phyloP scores from a whole-genome alignment of 2,888 invertebrate species.

The Tachina fera region DNA sequence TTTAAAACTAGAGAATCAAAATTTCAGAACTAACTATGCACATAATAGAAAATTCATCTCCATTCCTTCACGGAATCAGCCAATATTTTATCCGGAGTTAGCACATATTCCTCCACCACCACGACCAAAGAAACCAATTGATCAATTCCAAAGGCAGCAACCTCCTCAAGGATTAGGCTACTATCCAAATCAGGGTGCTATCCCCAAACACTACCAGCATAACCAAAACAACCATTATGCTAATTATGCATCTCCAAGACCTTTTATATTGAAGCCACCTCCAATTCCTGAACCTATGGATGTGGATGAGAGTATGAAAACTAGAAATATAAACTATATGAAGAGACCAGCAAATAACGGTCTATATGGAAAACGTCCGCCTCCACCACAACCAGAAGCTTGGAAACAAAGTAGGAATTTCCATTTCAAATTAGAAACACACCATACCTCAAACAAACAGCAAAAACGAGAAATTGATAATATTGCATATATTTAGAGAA shows the following conservation, averaged over 20 bases:
- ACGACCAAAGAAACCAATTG: not conserved
- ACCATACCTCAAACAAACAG: too few relatives aligned
- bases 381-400: constrained; percentile 3
- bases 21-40: constrained; percentile 1
- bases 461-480: too few relatives aligned
- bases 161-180: not conserved
- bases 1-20: constrained; percentile 47
- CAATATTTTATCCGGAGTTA: too few relatives aligned
- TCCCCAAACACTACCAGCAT: constrained; percentile 15
- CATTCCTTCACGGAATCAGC: not conserved
- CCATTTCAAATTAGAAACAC: not conserved
- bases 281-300: constrained; percentile 49
- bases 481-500: too few relatives aligned
- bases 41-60: too few relatives aligned
- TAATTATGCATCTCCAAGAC: constrained; percentile 16
- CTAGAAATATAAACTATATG: constrained; percentile 35
- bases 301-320: constrained; percentile 22
- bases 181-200: constrained; percentile 10
- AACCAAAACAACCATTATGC: not conserved
- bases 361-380: constrained; percentile 6
- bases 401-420: constrained; percentile 13
- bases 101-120: too few relatives aligned
- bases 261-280: constrained; percentile 29
- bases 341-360: constrained; percentile 39
- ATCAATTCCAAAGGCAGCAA: constrained; percentile 1